A percentile compares a stretch with the other conserved stretches of the same genome.
These are phyloP conservation scores for Muricea muricata DNA, from an alignment of 92 coral and sea anemone genomes.

Conservation along the genomic window DNA sequence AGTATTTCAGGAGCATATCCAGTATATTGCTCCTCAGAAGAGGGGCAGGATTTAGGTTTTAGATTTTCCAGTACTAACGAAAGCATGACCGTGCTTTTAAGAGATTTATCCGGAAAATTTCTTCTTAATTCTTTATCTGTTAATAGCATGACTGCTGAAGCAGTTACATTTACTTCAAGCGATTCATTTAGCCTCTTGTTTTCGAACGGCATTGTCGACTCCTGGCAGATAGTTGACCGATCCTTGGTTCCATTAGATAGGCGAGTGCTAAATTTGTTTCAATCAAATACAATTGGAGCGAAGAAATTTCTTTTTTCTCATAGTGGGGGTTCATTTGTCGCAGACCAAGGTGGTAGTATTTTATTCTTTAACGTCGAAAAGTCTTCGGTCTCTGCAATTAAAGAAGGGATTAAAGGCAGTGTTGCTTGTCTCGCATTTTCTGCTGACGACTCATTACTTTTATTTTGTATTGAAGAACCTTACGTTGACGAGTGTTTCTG, in stretches of 20 bases:
- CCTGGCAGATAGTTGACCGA: background rate
- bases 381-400: background rate
- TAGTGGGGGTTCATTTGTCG: background rate
- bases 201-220: background rate
- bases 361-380: background rate
- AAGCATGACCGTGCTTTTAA: background rate
- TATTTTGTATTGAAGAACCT: background rate
- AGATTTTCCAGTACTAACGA: background rate
- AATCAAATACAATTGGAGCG: background rate
- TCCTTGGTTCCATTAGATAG: background rate
- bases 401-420: background rate
- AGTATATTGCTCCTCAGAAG: background rate
- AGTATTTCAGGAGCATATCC: background rate
- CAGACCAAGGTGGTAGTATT: background rate
- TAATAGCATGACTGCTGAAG: background rate
- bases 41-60: background rate
- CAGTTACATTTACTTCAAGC: conserved; percentile 9
- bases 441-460: background rate
- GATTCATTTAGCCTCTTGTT: background rate
- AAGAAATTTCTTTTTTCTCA: background rate
- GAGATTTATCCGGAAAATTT: background rate
- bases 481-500: background rate
- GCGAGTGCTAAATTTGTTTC: background rate
- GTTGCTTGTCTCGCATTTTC: conserved; percentile 14
- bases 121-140: background rate